A percentile compares a stretch with the other conserved stretches of the same genome.
Evolutionary conservation across 2,888 invertebrate genomes (phyloP).

Genomic region (Tenthredo mesomela): DNA sequence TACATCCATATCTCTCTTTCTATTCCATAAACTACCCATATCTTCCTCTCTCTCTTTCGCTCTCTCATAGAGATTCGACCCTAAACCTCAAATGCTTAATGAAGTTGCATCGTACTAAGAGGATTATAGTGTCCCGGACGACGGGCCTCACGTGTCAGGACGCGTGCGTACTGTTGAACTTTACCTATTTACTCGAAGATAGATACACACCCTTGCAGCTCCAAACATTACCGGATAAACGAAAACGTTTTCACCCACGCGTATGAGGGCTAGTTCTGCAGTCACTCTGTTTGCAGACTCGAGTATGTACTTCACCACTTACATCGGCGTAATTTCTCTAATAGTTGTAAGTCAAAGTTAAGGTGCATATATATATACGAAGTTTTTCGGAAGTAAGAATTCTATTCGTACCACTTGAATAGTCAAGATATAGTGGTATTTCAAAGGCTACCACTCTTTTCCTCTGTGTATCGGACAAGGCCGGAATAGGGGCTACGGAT

Average conservation of each 20-base stretch:
- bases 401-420: background rate
- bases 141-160: slow-evolving; percentile 13
- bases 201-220: background rate
- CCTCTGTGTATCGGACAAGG: background rate
- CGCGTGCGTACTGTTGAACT: slow-evolving; percentile 32
- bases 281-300: background rate
- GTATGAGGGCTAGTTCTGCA: background rate
- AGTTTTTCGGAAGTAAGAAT: background rate
- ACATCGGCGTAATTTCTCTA: background rate
- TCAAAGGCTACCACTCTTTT: background rate
- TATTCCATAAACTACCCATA: background rate
- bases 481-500: background rate
- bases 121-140: slow-evolving; percentile 66
- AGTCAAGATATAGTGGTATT: too few species aligned
- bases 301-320: too few species aligned
- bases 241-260: background rate
- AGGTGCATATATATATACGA: background rate
- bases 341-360: background rate
- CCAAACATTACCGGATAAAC: background rate
- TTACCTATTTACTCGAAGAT: background rate
- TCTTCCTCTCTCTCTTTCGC: background rate
- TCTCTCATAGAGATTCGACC: slow-evolving; percentile 47
- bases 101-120: slow-evolving; percentile 68
- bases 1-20: background rate
- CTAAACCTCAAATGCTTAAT: slow-evolving; percentile 69